A percentile compares a stretch with the other conserved stretches of the same genome.
These are phyloP conservation scores for Machimus rusticus DNA, from an alignment of 2,888 invertebrate species.

Conservation along the genomic window DNA sequence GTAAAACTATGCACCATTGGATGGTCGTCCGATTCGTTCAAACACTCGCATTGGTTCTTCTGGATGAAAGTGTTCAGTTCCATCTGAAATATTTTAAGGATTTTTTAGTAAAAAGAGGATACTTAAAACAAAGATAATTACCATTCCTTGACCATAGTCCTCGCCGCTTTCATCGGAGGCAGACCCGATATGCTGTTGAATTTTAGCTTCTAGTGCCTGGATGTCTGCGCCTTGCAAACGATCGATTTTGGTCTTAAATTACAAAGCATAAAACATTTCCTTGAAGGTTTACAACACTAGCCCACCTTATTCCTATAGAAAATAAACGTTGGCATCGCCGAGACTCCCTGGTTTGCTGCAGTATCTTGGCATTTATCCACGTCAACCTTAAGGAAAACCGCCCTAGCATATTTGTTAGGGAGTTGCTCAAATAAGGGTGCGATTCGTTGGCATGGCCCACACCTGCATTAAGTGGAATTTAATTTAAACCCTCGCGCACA, in stretches of 20 bases:
- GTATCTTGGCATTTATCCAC: conserved; percentile 93
- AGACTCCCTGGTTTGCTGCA: conserved; percentile 86
- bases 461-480: conserved; percentile 69
- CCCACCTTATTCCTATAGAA: conserved; percentile 85
- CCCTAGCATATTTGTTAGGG: conserved; percentile 85
- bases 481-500: neutral
- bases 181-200: conserved; percentile 80
- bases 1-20: conserved; percentile 77
- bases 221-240: conserved; percentile 89
- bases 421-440: conserved; percentile 92
- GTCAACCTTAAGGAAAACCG: conserved; percentile 87
- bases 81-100: conserved; percentile 71
- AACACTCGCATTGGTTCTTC: conserved; percentile 91
- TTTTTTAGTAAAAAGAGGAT: neutral
- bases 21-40: conserved; percentile 96
- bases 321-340: conserved; percentile 98
- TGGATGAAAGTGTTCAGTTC: conserved; percentile 85
- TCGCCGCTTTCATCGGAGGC: conserved; percentile 78
- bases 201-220: conserved; percentile 82
- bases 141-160: conserved; percentile 69
- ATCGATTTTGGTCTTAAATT: conserved; percentile 78
- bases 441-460: conserved; percentile 95
- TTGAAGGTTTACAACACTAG: neutral
- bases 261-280: neutral
- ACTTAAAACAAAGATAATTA: conserved; percentile 44